phyloP scores from a whole-genome alignment of 2,113 vertebrate species.

The Petrocephalus zakoni region DNA sequence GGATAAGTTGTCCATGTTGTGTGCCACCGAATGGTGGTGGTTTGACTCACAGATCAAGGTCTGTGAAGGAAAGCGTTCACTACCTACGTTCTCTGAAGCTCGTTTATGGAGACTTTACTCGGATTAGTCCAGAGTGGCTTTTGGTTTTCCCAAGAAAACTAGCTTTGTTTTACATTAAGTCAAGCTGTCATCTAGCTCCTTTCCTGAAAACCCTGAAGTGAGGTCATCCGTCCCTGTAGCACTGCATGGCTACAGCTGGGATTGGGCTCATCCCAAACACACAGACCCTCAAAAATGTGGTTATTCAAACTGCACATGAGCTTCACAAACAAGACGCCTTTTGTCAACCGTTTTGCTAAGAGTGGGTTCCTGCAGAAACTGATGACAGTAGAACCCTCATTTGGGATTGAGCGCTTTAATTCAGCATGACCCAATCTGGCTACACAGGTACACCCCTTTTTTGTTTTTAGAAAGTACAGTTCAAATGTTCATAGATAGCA shows the following conservation, averaged over 20 bases:
- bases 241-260: neutral
- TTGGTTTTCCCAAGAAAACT: neutral
- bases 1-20: neutral
- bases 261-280: neutral
- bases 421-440: neutral
- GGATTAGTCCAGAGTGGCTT: neutral
- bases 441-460: neutral
- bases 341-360: neutral
- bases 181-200: neutral
- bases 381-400: neutral
- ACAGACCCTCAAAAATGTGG: neutral
- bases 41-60: neutral
- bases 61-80: neutral
- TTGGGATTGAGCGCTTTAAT: neutral
- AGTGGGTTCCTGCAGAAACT: neutral
- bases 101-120: neutral
- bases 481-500: neutral
- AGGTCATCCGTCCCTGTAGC: neutral
- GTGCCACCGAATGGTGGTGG: neutral
- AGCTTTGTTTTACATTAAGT: slow-evolving; percentile 3
- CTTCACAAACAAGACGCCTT: neutral
- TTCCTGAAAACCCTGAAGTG: neutral
- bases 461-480: neutral
- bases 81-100: neutral
- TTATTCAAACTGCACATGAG: neutral